Base-by-base conservation (phyloP, 2,113 vertebrate species). In the Anguilla japonica region DNA sequence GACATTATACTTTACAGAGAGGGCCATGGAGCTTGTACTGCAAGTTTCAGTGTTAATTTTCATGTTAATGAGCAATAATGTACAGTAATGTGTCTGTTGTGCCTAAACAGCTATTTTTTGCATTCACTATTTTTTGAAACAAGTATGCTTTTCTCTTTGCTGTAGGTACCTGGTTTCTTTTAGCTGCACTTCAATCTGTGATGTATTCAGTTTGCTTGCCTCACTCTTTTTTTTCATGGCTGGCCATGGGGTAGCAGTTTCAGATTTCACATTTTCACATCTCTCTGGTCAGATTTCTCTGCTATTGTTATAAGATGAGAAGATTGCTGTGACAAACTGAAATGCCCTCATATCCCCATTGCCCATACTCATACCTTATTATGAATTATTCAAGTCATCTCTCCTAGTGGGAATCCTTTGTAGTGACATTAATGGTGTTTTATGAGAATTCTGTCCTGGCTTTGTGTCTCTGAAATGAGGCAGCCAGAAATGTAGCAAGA, bases 341-440 rank as follows among this genome's bases (percentile, higher is more conserved):
- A 95, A 94, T 93, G 92, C 92, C 91, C 95, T 93, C 93, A 93
- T 94, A 94, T 93, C 94, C 92, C 93, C 89, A 87, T 87, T 92
- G 91, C 89, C 90, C 92, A 88, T n/a, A 89, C 92, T 92, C 91
- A 92, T 94, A 94, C 94, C 94, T 95, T 93, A 90, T 95, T 91
- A 96, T 96, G 93, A 94, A 96, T 96, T 94, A 96, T 96, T 96
- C 94, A 96, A 93, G 92, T 93, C 91, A 83, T 86, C 81, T 63
- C 13, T 79, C 67, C 82, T 83, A 46, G 43, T 87, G 40, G 53
- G 82, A 81, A 78, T 85, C 83, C 56, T 87, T 79, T 75, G 71
- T 75, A 75, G 71, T 75, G 71, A 75, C 71, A 75, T 75, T 75
- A 75, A 75, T 75, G 71, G n/a, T 75, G 26, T 75, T 75, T 75